Base-by-base conservation (phyloP, 2,888 invertebrate species). In the Deroplatys truncata region DNA sequence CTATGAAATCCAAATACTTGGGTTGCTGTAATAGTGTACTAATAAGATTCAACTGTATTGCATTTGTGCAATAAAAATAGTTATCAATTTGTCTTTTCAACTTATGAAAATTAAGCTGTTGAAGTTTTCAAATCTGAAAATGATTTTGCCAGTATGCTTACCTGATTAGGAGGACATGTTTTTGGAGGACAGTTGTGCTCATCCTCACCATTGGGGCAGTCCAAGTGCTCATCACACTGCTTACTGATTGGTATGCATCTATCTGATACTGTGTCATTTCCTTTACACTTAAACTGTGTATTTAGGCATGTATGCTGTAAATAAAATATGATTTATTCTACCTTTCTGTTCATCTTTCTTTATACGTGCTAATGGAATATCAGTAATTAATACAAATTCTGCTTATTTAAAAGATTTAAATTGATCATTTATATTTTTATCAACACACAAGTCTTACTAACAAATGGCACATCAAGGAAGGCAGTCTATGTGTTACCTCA, bases 161-260 rank as follows among this genome's bases (percentile, higher is more conserved):
- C 94, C 92, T 96, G 95, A 92, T 95, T 95, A 82, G 95, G 94
- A 72, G 96, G 95, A 93, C 97, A 97, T 56, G 95, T 95, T 85
- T 95, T 94, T 29, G 96, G 95, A 88, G 96, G 95, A 92, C 98
- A 98, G 91, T 96, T 95, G 1, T 92, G 92, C 94, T 98, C 98
- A 93, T 98, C 98, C 92, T 96, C 96, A 0, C 95, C 96, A 29
- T 92, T 92, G 2, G 95, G 95, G 93, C 97, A 97, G 93, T 97
- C 97, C n/a, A 92, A 91, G 13, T 94, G 93, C 5, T 96, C 96
- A 94, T 98, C 97, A 93, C 98, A 98, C 91, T 96, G 95, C 92
- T 94, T 94, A 89, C 93, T 94, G 0, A 93, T 94, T 15, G 95
- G 93, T 91, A 97, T 95, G 93, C 97, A 97, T 92, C 95, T 94